Base-by-base conservation (phyloP, 2,888 invertebrate genomes). In the Cenopis cana region DNA sequence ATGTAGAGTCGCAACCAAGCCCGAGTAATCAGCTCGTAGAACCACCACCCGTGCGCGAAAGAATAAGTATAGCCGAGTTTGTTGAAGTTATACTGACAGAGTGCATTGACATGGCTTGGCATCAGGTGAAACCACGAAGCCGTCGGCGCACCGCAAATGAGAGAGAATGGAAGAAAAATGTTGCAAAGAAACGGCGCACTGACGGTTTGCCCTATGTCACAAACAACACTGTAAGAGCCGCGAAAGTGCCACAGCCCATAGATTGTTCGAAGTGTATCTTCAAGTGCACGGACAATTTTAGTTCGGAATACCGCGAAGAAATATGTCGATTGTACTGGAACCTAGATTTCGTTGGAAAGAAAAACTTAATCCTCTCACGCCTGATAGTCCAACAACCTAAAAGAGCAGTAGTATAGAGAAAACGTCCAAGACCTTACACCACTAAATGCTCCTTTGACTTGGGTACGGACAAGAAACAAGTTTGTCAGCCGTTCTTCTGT, bases 401-500 rank as follows among this genome's bases (percentile, higher is more conserved):
- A 56, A 57, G 24, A 50, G 20, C 49, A 8, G 10, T 20, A 0
- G 46, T 50, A 1, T n/a, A 52, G 12, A 64, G 69, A 57, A 69
- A 69, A 64, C 55, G 64, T 5, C 18, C 38, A 11, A 64, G 64
- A 24, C 33, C 64, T 33, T 64, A 64, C 24, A 38, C 38, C 11
- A 57, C 62, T 2, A 56, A 69, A 33, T 64, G 57, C 46, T 57
- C n/a, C 17, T 64, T 69, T 50, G 38, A 17, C n/a, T 5, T 50
- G 6, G 64, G 49, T 14, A 8, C 4, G 2, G 55, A 62, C 4
- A 49, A 64, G 46, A 38, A 49, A 17, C 56, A 64, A 33, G 64
- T 69, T 18, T 69, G 69, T 57, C 69, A 69, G 29, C 33, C 56
- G 46, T 69, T 69, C 46, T 69, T 69, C 17, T 69, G 69, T 46